phyloP scores from a whole-genome alignment of 2,797 vertebrate genomes.

The Chromis chromis region DNA sequence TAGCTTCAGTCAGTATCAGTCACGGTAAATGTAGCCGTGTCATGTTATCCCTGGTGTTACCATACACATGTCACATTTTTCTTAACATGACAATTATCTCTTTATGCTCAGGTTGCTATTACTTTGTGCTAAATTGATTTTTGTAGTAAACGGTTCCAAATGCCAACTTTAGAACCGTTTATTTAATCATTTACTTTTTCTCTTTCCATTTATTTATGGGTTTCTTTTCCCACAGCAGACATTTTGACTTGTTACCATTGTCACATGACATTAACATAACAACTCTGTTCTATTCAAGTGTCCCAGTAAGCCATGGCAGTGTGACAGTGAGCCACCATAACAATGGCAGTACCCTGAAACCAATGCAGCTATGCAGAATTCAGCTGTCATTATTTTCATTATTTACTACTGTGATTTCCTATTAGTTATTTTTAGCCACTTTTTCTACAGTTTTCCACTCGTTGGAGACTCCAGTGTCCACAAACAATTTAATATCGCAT shows the following conservation, averaged over 20 bases:
- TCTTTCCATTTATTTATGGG: not conserved
- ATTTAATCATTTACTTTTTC: not conserved
- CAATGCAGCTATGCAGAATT: not conserved
- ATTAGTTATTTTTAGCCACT: not conserved
- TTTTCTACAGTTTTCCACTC: too few relatives aligned
- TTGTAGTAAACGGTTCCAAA: slow-evolving; percentile 26
- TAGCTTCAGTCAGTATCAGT: slow-evolving; percentile 33
- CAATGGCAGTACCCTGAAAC: not conserved
- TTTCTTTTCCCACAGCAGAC: slow-evolving; percentile 10
- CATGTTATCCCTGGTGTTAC: slow-evolving; percentile 18
- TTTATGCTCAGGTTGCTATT: slow-evolving; percentile 21
- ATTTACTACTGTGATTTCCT: not conserved
- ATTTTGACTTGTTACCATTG: slow-evolving; percentile 7
- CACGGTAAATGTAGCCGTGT: slow-evolving; percentile 15
- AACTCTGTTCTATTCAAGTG: not conserved
- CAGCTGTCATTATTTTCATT: not conserved
- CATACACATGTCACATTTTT: slow-evolving; percentile 12
- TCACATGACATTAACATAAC: not conserved
- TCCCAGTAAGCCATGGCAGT: not conserved
- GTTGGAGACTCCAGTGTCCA: too few relatives aligned
- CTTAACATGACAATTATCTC: slow-evolving; percentile 29
- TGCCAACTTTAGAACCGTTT: slow-evolving; percentile 19
- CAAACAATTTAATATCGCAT: not conserved
- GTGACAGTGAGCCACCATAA: not conserved
- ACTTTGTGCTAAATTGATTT: slow-evolving; percentile 20